Evolutionary conservation across 2,888 invertebrate genomes (phyloP).

Genomic region (Tanaodytes sp.): DNA sequence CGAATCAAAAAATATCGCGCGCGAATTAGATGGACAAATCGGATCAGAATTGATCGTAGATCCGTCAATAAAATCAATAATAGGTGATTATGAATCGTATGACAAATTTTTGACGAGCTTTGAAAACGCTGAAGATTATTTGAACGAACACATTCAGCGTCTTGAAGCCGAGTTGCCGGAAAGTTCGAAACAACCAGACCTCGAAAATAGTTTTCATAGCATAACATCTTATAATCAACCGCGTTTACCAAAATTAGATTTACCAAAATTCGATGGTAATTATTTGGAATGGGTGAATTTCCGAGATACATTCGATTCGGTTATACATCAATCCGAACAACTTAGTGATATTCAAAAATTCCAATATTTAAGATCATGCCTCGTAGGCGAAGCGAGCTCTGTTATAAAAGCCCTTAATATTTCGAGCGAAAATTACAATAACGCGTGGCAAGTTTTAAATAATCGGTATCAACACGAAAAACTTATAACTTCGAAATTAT

Average conservation of each 20-base stretch:
- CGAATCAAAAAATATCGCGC: too few species aligned
- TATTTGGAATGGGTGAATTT: conserved; percentile 7
- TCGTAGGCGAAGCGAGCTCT: conserved; percentile 12
- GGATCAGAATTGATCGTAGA: too few species aligned
- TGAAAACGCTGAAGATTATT: background rate
- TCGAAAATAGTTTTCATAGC: too few species aligned
- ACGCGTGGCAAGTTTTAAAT: conserved; percentile 5
- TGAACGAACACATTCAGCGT: too few species aligned
- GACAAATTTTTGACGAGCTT: background rate
- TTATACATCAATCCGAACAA: background rate
- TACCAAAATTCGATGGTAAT: conserved; percentile 4
- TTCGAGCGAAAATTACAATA: conserved; percentile 7
- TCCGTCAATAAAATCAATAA: too few species aligned
- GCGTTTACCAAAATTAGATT: background rate
- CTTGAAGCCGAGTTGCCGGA: too few species aligned
- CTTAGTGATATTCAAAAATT: conserved; percentile 12
- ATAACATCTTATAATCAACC: too few species aligned
- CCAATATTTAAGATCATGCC: conserved; percentile 10
- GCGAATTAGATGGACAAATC: too few species aligned
- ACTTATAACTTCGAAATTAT: background rate
- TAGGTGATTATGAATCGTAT: background rate
- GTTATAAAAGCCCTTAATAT: conserved; percentile 1
- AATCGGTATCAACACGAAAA: conserved; percentile 7
- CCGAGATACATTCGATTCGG: conserved; percentile 3
- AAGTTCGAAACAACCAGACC: too few species aligned